A percentile compares a stretch with the other conserved stretches of the same genome.
phyloP scores from a whole-genome alignment of 2,888 invertebrate species.

The Dysmachus trigonus region DNA sequence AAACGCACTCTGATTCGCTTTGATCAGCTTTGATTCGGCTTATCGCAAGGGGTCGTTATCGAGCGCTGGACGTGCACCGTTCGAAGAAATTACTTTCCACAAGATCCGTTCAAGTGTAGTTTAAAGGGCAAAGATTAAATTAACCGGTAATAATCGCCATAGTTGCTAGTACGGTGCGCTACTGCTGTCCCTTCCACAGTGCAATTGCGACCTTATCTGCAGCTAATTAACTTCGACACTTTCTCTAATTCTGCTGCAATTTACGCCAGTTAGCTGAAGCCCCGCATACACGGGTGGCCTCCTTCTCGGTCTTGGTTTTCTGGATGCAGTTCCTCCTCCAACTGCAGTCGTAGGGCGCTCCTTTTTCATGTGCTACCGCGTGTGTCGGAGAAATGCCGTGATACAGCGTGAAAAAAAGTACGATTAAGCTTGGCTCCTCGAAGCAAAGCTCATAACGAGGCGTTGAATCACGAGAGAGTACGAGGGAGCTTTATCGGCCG shows the following conservation, averaged over 20 bases:
- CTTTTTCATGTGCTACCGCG: background rate
- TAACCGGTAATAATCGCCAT: background rate
- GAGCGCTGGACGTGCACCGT: background rate
- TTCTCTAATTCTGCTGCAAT: slow-evolving; percentile 13
- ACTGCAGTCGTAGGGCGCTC: background rate
- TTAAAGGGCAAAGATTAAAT: background rate
- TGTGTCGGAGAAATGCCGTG: background rate
- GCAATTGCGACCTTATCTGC: slow-evolving; percentile 19
- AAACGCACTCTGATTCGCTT: background rate
- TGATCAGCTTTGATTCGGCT: background rate
- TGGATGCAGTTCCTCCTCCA: background rate
- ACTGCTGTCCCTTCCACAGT: background rate
- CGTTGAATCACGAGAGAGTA: slow-evolving; percentile 24
- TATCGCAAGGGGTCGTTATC: background rate
- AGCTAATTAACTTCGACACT: slow-evolving; percentile 28
- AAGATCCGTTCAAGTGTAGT: background rate
- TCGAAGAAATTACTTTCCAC: background rate
- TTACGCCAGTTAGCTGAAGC: background rate
- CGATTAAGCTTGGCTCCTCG: slow-evolving; percentile 31
- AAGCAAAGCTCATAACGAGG: slow-evolving; percentile 31
- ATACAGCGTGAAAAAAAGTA: background rate
- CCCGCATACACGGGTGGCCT: background rate
- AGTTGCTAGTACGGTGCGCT: background rate
- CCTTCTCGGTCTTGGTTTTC: background rate
- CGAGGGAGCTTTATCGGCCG: slow-evolving; percentile 1